Evolutionary conservation across 2,797 vertebrate species (phyloP).

Genomic region (Girardinus metallicus): DNA sequence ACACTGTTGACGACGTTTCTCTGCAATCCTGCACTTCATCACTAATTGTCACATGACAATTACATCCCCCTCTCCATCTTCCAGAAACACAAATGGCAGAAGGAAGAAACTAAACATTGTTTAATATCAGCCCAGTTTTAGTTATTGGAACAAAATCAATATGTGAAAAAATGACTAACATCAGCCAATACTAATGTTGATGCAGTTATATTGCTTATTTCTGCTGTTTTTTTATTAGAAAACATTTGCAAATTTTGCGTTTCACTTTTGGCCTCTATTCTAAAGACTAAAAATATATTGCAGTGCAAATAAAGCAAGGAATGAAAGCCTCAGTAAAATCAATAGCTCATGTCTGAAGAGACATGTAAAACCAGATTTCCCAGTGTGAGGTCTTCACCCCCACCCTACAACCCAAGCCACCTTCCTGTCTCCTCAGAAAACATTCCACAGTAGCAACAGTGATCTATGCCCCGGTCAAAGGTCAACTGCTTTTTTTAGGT

Average conservation of each 20-base stretch:
- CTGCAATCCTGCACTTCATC: too few species aligned
- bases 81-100: too few species aligned
- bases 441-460: conserved; percentile 74
- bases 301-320: not conserved
- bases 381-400: conserved; percentile 45
- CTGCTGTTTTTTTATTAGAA: not conserved
- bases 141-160: too few species aligned
- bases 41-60: too few species aligned
- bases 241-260: not conserved
- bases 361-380: conserved; percentile 61
- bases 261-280: not conserved
- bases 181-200: too few species aligned
- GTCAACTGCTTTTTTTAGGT: conserved; percentile 72
- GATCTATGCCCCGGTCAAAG: conserved; percentile 77
- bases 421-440: conserved; percentile 62
- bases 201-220: not conserved
- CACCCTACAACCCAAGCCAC: conserved; percentile 58
- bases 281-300: not conserved
- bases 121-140: too few species aligned
- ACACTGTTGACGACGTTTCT: too few species aligned
- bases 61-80: too few species aligned
- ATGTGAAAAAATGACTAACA: too few species aligned
- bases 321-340: not conserved
- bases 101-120: too few species aligned
- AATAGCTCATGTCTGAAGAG: conserved; percentile 28